phyloP scores from a whole-genome alignment of 2,797 vertebrate species.

The Danio choprae region DNA sequence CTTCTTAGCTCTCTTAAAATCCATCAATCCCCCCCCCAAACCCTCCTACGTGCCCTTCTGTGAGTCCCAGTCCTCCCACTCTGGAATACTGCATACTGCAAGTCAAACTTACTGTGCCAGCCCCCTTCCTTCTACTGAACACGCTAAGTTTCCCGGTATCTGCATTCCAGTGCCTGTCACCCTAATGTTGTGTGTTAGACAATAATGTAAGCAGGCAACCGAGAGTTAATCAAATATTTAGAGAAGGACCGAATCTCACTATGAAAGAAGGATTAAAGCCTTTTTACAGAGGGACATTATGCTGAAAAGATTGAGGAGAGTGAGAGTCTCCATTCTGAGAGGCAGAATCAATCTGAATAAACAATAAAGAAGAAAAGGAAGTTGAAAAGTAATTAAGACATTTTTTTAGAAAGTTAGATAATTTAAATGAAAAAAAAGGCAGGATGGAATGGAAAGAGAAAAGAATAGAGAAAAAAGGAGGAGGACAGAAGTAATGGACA shows the following conservation, averaged over 20 bases:
- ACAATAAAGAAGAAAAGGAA: background rate
- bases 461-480: background rate
- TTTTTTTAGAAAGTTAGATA: background rate
- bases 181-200: constrained; percentile 66
- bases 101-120: constrained; percentile 71
- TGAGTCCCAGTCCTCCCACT: constrained; percentile 62
- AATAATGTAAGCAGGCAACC: constrained; percentile 50
- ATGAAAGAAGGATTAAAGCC: constrained; percentile 20
- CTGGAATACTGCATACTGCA: constrained; percentile 81
- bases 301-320: background rate
- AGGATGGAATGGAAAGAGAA: background rate
- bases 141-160: constrained; percentile 80
- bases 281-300: constrained; percentile 2
- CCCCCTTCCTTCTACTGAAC: constrained; percentile 63
- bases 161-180: constrained; percentile 79
- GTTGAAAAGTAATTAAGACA: background rate
- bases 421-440: background rate
- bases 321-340: background rate
- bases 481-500: background rate
- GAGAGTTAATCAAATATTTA: constrained; percentile 11
- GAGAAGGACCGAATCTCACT: constrained; percentile 18
- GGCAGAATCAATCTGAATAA: background rate
- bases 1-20: constrained; percentile 68
- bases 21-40: constrained; percentile 65
- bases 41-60: constrained; percentile 57